Percentiles rank a stretch among this genome's conserved stretches.
These are phyloP conservation scores for Lepidothrix coronata DNA, from an alignment of 2,113 vertebrate species.

Conservation along the genomic window DNA sequence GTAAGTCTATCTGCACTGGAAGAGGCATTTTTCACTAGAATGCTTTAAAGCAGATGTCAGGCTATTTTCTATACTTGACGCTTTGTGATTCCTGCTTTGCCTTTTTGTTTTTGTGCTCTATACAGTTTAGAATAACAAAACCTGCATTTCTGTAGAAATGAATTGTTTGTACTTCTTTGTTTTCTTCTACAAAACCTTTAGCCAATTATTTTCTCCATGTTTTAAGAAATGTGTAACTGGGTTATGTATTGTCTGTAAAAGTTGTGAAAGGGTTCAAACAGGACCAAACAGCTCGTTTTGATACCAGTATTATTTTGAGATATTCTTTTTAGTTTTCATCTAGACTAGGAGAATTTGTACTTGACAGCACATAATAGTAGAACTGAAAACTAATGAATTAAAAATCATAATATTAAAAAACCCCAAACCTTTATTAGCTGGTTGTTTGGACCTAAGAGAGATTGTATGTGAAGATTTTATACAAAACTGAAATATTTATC, in stretches of 20 bases:
- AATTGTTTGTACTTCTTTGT: background rate
- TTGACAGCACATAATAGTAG: background rate
- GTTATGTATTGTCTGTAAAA: background rate
- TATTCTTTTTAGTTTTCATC: background rate
- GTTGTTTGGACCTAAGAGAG: background rate
- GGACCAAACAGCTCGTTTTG: background rate
- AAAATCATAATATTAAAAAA: background rate
- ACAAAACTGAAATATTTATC: background rate
- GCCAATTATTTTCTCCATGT: background rate
- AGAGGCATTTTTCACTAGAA: background rate
- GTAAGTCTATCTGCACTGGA: background rate
- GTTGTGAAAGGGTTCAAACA: background rate
- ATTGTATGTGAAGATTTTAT: background rate
- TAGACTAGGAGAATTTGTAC: background rate
- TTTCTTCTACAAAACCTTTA: background rate
- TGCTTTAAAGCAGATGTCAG: background rate
- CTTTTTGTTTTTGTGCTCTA: background rate
- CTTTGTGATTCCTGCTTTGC: background rate
- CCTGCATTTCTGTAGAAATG: background rate
- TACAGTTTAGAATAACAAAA: background rate
- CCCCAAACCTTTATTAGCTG: background rate
- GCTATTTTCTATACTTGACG: background rate
- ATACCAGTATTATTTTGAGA: background rate
- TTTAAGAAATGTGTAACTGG: background rate
- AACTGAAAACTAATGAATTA: background rate